Conservation (phyloP, 2,888 invertebrate species). For the Epirrita christyi region DNA sequence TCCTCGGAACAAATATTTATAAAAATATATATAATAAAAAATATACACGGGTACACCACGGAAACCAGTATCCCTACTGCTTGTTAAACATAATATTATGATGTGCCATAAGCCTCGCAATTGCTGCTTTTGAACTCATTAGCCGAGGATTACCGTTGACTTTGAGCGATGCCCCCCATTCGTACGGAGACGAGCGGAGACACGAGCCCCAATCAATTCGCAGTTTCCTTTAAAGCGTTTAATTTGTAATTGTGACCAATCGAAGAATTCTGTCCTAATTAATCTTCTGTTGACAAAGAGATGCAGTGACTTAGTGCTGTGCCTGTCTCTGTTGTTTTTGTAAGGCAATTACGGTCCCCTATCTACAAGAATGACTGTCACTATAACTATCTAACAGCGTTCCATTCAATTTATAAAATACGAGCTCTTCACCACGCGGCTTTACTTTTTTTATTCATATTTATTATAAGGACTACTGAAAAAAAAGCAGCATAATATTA, state of each 20-base stretch:
- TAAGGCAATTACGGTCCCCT: constrained; percentile 4
- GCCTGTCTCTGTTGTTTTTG: constrained; percentile 7
- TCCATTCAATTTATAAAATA: no score
- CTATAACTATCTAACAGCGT: background rate
- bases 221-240: constrained; percentile 31
- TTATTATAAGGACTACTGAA: no score
- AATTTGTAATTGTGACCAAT: constrained; percentile 35
- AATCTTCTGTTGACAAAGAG: constrained; percentile 21
- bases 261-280: constrained; percentile 20
- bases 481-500: no score
- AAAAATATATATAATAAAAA: no score
- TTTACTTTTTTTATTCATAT: no score
- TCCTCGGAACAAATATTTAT: no score
- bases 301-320: background rate
- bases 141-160: constrained; percentile 74
- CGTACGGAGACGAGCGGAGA: constrained; percentile 55
- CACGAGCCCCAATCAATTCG: constrained; percentile 62
- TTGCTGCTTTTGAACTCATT: constrained; percentile 79
- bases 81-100: background rate
- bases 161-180: constrained; percentile 75
- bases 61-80: constrained; percentile 2
- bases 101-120: constrained; percentile 54
- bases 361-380: background rate
- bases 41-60: no score
- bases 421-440: no score